Conservation (phyloP, 2,113 vertebrate species). For the Psilopogon haemacephalus region DNA sequence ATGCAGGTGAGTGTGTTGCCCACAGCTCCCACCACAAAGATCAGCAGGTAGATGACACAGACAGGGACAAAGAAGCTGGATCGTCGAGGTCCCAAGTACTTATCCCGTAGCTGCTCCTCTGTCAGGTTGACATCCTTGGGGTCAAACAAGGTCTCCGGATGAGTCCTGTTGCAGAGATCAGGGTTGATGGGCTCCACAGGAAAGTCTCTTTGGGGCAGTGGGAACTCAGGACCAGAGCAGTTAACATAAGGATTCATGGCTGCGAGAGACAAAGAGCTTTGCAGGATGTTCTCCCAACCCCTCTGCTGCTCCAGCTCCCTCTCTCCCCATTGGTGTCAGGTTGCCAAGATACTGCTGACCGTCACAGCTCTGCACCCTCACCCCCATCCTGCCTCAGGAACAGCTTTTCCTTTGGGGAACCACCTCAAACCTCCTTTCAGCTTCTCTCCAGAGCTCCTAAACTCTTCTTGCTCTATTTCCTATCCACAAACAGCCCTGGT, state of each 20-base stretch:
- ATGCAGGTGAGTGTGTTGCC: constrained; percentile 89
- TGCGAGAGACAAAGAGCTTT: not conserved
- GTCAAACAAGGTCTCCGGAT: not conserved
- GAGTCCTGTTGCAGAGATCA: constrained; percentile 72
- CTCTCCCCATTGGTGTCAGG: not conserved
- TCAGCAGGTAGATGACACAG: constrained; percentile 85
- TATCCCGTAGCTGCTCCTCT: constrained; percentile 77
- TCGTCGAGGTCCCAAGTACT: constrained; percentile 82
- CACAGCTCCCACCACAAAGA: constrained; percentile 85
- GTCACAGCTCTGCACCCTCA: accelerated
- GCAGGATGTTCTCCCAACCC: accelerated
- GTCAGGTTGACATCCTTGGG: constrained; percentile 80
- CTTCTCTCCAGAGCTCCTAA: not conserved
- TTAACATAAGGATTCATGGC: constrained; percentile 61
- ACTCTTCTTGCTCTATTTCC: not conserved
- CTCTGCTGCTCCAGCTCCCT: not conserved
- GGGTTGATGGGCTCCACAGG: not conserved
- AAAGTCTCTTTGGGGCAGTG: not conserved
- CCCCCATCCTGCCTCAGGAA: not conserved
- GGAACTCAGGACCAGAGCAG: constrained; percentile 61
- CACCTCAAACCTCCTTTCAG: not conserved
- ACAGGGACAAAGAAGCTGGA: constrained; percentile 83
- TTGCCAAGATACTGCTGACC: not conserved
- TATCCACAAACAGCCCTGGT: not conserved
- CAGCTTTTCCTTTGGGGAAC: not conserved